phyloP scores from a whole-genome alignment of 2,113 vertebrate genomes.

The Pyxicephalus adspersus region DNA sequence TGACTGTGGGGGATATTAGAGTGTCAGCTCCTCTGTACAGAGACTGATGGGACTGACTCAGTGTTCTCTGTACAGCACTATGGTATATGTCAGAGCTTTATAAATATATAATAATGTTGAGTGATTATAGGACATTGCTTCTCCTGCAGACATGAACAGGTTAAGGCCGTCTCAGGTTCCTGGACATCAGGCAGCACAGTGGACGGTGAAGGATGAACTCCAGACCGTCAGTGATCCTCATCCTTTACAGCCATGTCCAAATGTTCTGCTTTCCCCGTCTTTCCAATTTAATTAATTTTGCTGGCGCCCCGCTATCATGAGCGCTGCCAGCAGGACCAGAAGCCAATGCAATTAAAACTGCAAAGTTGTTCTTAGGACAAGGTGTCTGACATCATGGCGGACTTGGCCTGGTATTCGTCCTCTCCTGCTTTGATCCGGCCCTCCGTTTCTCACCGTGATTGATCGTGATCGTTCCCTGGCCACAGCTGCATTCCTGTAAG shows the following conservation, averaged over 20 bases:
- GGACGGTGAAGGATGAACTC: neutral
- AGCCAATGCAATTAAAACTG: slow-evolving; percentile 48
- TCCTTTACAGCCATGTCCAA: slow-evolving; percentile 42
- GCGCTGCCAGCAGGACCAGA: slow-evolving; percentile 28
- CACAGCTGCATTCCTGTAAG: neutral
- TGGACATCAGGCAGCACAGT: slow-evolving; percentile 4
- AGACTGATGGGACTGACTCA: too few species aligned
- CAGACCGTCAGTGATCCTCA: slow-evolving; percentile 11
- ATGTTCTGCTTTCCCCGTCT: slow-evolving; percentile 43
- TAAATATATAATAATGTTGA: too few species aligned
- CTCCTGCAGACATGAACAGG: neutral
- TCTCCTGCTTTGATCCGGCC: slow-evolving; percentile 17
- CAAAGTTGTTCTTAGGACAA: slow-evolving; percentile 22
- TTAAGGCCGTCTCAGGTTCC: slow-evolving; percentile 10
- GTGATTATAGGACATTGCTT: too few species aligned
- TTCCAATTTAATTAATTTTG: slow-evolving; percentile 56
- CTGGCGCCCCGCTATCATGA: slow-evolving; percentile 19
- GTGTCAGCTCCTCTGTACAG: too few species aligned
- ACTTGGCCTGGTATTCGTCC: neutral
- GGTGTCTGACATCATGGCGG: slow-evolving; percentile 31
- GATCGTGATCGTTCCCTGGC: neutral
- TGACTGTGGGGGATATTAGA: too few species aligned
- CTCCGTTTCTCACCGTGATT: neutral
- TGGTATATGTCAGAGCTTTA: too few species aligned
- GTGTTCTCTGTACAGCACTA: too few species aligned